Conservation (phyloP, 2,888 invertebrate genomes). For the Synergus japonicus region DNA sequence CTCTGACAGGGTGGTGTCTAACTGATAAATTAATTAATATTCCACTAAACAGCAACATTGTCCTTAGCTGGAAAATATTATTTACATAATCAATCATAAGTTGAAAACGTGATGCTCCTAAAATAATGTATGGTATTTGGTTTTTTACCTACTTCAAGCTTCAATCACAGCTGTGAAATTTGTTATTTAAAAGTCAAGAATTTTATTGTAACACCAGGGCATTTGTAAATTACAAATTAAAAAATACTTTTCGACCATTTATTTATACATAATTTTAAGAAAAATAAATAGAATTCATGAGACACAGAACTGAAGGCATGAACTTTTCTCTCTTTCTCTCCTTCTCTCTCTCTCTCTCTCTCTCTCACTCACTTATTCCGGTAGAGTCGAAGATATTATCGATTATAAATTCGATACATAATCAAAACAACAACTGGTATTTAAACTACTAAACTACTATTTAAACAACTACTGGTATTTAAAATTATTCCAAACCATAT, state of each 20-base stretch:
- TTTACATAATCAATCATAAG: not conserved
- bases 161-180: not conserved
- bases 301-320: not conserved
- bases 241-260: constrained; percentile 1
- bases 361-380: not conserved
- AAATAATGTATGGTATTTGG: not conserved
- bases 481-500: not conserved
- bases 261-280: not conserved
- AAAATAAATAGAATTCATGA: constrained; percentile 6
- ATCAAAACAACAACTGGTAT: not conserved
- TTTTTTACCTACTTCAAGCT: not conserved
- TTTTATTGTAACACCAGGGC: not conserved
- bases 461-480: not conserved
- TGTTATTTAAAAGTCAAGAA: not conserved
- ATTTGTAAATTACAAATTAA: not conserved
- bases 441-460: no score
- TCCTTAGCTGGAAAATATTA: constrained; percentile 48
- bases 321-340: not conserved
- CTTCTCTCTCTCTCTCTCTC: not conserved
- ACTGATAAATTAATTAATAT: constrained; percentile 52
- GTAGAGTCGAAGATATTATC: not conserved
- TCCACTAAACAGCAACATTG: constrained; percentile 64
- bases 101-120: not conserved
- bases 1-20: constrained; percentile 52
- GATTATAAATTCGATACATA: not conserved